Evolutionary conservation across 2,797 vertebrate genomes (phyloP).

Genomic region (Otus scops): DNA sequence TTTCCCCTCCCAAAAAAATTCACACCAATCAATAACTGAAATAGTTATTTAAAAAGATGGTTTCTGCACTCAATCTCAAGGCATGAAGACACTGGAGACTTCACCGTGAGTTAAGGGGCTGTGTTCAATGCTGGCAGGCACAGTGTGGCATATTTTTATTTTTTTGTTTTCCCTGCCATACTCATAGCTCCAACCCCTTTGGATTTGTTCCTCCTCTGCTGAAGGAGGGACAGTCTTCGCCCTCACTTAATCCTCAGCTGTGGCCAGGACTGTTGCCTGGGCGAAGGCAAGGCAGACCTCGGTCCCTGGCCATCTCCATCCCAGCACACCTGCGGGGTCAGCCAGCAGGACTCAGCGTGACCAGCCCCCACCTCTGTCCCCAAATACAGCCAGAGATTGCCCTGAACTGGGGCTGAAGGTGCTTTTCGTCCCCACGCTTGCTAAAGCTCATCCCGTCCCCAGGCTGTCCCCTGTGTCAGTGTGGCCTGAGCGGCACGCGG

Average conservation of each 20-base stretch:
- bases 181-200: neutral
- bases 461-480: neutral
- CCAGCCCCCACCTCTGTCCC: neutral
- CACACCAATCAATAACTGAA: slow-evolving; percentile 66
- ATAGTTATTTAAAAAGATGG: slow-evolving; percentile 56
- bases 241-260: slow-evolving; percentile 8
- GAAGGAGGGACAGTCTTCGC: neutral
- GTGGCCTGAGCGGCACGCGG: neutral
- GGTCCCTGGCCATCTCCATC: neutral
- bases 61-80: slow-evolving; percentile 61
- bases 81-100: slow-evolving; percentile 70
- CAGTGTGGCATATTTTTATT: slow-evolving; percentile 33
- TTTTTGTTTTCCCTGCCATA: slow-evolving; percentile 68
- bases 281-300: neutral
- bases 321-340: fast-evolving
- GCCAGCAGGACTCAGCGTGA: fast-evolving
- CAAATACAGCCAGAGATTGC: neutral
- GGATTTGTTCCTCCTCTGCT: neutral
- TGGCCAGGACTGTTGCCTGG: neutral
- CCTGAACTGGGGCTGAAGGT: neutral
- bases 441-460: neutral
- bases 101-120: slow-evolving; percentile 60
- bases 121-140: slow-evolving; percentile 63
- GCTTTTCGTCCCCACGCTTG: neutral
- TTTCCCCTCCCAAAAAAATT: neutral